Conservation (phyloP, 35 echinoderm and acorn worm species). For the Patiria miniata region DNA sequence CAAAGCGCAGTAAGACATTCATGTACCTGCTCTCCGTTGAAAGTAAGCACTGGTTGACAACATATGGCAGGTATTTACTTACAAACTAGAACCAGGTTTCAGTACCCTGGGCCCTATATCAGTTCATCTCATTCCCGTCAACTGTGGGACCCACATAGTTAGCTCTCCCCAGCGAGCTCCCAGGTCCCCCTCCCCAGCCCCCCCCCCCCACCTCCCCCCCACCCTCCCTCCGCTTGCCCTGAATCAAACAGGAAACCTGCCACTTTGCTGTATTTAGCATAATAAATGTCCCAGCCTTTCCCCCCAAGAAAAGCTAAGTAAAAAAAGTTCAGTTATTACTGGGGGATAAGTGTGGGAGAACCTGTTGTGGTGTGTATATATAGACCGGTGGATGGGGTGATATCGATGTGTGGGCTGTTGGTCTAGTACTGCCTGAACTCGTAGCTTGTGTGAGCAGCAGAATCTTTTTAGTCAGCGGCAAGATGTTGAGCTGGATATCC, state of each 20-base stretch:
- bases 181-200: background rate
- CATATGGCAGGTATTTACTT: slow-evolving; percentile 11
- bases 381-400: background rate
- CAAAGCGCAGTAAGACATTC: no score
- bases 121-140: background rate
- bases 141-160: no score
- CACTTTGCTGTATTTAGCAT: slow-evolving; percentile 28
- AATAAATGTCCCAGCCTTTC: slow-evolving; percentile 7
- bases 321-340: slow-evolving; percentile 11
- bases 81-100: background rate
- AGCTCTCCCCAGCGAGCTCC: background rate
- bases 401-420: background rate
- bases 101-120: background rate
- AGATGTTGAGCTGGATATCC: slow-evolving; percentile 13
- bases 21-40: no score
- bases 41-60: background rate
- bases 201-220: background rate
- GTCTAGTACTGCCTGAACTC: no score
- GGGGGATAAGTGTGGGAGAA: background rate
- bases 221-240: background rate
- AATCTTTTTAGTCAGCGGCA: background rate
- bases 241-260: slow-evolving; percentile 1
- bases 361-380: background rate
- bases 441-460: no score
- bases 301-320: background rate